Conservation (phyloP, 2,113 vertebrate species). For the Antennarius striatus region DNA sequence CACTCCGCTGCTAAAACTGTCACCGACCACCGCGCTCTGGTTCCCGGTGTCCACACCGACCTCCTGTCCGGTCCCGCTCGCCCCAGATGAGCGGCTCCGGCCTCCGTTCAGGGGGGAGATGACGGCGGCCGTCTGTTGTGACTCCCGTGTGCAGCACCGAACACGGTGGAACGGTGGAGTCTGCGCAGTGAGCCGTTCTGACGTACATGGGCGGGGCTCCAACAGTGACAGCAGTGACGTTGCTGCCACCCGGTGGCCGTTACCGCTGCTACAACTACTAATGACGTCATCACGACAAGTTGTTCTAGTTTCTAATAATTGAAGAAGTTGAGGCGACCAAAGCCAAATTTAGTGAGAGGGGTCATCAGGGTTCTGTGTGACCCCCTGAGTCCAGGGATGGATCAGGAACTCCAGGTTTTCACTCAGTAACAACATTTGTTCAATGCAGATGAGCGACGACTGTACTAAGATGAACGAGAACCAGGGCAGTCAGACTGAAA, state of each 20-base stretch:
- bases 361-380: no score
- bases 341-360: no score
- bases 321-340: no score
- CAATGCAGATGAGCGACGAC: no score
- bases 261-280: not conserved
- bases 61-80: not conserved
- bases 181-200: conserved; percentile 34
- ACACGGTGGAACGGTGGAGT: conserved; percentile 6
- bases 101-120: not conserved
- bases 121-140: conserved; percentile 40
- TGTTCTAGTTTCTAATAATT: no score
- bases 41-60: not conserved
- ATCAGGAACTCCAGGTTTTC: no score
- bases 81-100: not conserved
- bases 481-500: no score
- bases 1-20: no score
- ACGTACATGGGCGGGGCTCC: conserved; percentile 34
- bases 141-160: conserved; percentile 32
- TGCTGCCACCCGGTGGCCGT: not conserved
- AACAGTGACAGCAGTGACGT: not conserved
- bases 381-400: no score
- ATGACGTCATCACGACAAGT: not conserved
- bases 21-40: not conserved
- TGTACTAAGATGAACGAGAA: no score
- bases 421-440: no score